These are phyloP conservation scores for Dryobota labecula DNA, from an alignment of 2,888 invertebrate genomes.

Conservation along the genomic window DNA sequence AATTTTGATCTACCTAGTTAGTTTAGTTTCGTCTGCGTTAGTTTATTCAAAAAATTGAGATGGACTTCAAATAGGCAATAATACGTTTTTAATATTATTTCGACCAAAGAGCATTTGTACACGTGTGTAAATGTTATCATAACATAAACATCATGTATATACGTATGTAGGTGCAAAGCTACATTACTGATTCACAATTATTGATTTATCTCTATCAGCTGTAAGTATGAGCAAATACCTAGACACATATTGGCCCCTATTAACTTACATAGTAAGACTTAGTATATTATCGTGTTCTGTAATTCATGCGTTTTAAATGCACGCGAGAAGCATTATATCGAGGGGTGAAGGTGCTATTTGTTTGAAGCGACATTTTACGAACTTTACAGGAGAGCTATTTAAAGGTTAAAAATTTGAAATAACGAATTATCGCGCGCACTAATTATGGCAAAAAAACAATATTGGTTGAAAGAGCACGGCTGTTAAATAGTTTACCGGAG, in stretches of 20 bases:
- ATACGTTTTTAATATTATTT: not conserved
- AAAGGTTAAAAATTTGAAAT: too few relatives aligned
- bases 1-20: not conserved
- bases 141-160: conserved; percentile 15
- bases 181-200: conserved; percentile 21
- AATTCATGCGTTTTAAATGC: conserved; percentile 11
- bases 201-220: conserved; percentile 17
- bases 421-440: too few relatives aligned
- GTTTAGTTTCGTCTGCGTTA: too few relatives aligned
- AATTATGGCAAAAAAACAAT: too few relatives aligned
- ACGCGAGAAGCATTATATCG: conserved; percentile 11
- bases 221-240: not conserved
- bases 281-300: conserved; percentile 7
- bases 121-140: conserved; percentile 36
- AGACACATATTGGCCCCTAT: not conserved
- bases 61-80: not conserved
- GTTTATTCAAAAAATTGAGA: not conserved
- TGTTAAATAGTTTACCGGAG: too few relatives aligned
- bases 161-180: not conserved
- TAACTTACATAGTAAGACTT: conserved; percentile 6
- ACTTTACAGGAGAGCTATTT: too few relatives aligned
- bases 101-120: conserved; percentile 37
- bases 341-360: too few relatives aligned
- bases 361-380: too few relatives aligned
- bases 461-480: too few relatives aligned